These are phyloP conservation scores for Psophia crepitans DNA, from an alignment of 2,113 vertebrate genomes.

Conservation along the genomic window DNA sequence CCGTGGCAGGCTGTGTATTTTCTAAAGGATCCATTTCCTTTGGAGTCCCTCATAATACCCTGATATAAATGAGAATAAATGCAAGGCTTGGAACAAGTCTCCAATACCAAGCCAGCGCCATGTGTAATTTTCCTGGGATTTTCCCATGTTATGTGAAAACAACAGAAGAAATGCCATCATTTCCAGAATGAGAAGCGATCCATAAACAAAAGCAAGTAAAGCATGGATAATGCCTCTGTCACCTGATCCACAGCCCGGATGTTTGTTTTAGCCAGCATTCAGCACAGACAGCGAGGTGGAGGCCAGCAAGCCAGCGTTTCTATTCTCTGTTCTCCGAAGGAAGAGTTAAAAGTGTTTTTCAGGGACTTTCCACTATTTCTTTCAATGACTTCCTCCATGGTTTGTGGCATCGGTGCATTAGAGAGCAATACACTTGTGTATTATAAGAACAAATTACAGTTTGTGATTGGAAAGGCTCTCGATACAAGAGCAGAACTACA, in stretches of 20 bases:
- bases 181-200: background rate
- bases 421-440: background rate
- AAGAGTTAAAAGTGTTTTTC: background rate
- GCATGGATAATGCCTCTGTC: background rate
- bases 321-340: background rate
- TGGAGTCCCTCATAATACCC: background rate
- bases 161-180: background rate
- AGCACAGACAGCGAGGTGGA: background rate
- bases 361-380: slow-evolving; percentile 49
- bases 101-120: accelerated
- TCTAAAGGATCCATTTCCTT: background rate
- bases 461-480: background rate
- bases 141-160: background rate
- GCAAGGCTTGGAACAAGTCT: background rate
- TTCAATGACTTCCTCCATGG: background rate
- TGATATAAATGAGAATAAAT: background rate
- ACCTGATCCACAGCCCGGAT: background rate
- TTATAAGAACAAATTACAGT: background rate
- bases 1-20: background rate
- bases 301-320: background rate
- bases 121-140: background rate
- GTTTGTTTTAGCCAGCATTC: background rate
- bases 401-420: background rate
- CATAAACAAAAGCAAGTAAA: background rate
- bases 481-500: background rate